phyloP scores from a whole-genome alignment of 2,113 vertebrate genomes.

The Gavialis gangeticus region DNA sequence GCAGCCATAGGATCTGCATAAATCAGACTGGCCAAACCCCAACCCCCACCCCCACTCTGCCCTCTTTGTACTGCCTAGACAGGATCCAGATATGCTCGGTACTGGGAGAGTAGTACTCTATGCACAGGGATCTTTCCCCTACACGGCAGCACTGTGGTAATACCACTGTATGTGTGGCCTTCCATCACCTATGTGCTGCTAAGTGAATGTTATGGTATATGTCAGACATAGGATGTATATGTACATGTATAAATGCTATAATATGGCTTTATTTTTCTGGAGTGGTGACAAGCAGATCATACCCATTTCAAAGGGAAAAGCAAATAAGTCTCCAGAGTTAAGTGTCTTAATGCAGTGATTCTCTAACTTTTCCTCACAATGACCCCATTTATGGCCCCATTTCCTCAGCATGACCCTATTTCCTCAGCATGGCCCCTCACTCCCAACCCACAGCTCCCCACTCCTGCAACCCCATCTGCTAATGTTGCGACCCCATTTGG shows the following conservation, averaged over 20 bases:
- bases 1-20: not conserved
- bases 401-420: too few species aligned
- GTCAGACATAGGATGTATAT: not conserved
- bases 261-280: fast-evolving
- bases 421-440: too few species aligned
- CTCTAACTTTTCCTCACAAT: too few species aligned
- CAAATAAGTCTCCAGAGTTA: not conserved
- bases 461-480: too few species aligned
- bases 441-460: too few species aligned
- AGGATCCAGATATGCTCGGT: fast-evolving
- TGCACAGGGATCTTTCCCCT: fast-evolving
- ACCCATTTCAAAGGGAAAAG: not conserved
- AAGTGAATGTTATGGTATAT: fast-evolving
- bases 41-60: fast-evolving
- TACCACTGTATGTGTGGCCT: fast-evolving
- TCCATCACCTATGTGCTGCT: fast-evolving
- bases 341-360: not conserved
- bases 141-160: fast-evolving
- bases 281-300: fast-evolving
- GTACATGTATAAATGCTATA: fast-evolving
- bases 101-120: fast-evolving
- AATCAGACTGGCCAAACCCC: fast-evolving
- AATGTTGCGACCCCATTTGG: too few species aligned
- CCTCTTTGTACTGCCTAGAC: too few species aligned
- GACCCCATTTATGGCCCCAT: too few species aligned